A percentile compares a stretch with the other conserved stretches of the same genome.
phyloP scores from a whole-genome alignment of 2,113 vertebrate genomes.

The Andinoacara biseriatus region DNA sequence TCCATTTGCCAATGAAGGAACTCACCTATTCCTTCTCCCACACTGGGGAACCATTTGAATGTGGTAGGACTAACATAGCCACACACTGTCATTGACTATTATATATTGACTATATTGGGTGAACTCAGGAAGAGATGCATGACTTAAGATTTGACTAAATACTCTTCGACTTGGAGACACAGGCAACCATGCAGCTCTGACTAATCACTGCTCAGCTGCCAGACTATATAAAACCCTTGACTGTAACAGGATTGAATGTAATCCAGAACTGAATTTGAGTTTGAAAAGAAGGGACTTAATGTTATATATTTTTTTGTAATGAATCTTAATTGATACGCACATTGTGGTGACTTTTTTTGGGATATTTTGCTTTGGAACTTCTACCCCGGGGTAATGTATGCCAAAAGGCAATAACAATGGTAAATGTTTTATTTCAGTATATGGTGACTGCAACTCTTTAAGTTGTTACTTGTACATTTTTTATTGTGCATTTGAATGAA shows the following conservation, averaged over 20 bases:
- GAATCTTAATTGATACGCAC: no score
- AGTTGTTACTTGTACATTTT: no score
- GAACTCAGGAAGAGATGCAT: rapidly evolving
- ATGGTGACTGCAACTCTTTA: no score
- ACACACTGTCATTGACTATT: neutral
- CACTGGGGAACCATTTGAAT: neutral
- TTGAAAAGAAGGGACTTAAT: no score
- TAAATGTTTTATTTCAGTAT: no score
- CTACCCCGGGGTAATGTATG: no score
- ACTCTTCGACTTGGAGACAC: neutral
- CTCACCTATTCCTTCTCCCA: neutral
- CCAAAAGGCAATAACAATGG: no score
- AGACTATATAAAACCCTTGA: neutral
- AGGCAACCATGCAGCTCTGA: rapidly evolving
- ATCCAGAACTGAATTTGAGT: no score
- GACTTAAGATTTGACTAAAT: neutral
- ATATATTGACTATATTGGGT: neutral
- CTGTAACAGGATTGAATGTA: neutral
- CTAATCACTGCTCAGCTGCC: rapidly evolving
- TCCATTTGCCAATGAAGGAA: neutral
- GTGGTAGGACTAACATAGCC: neutral
- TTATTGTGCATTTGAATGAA: no score
- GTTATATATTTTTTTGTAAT: no score
- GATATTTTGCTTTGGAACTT: no score
- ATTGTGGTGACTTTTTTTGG: no score